phyloP scores from a whole-genome alignment of 2,888 invertebrate genomes.

The Gastracanthus pulcherrimus region DNA sequence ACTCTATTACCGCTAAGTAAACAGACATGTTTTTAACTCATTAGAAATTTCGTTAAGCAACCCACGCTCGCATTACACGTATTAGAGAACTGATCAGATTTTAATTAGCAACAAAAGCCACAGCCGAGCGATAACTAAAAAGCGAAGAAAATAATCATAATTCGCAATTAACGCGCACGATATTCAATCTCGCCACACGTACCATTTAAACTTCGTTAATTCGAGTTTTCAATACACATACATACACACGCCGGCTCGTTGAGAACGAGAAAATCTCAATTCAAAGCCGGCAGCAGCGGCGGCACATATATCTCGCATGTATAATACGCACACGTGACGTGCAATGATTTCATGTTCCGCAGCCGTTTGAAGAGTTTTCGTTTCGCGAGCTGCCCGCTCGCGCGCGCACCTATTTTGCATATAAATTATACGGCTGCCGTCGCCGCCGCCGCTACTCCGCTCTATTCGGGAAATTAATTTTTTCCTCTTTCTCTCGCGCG shows the following conservation, averaged over 20 bases:
- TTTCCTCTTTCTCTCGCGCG: constrained; percentile 18
- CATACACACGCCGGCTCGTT: neutral
- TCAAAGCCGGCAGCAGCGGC: constrained; percentile 11
- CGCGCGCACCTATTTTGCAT: constrained; percentile 54
- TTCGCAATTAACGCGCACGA: neutral
- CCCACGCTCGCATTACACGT: neutral
- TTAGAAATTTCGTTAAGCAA: neutral
- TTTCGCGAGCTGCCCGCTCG: constrained; percentile 18
- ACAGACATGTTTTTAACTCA: neutral
- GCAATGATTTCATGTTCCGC: constrained; percentile 55
- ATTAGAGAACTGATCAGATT: neutral
- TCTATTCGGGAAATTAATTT: constrained; percentile 51
- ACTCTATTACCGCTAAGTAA: neutral
- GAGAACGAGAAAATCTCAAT: constrained; percentile 41
- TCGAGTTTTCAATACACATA: neutral
- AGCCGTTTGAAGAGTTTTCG: constrained; percentile 48
- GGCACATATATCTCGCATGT: too few species aligned
- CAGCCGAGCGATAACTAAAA: neutral
- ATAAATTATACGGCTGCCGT: constrained; percentile 53
- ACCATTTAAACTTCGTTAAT: neutral
- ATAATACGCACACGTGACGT: constrained; percentile 44
- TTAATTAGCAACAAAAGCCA: constrained; percentile 2
- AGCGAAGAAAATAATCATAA: neutral
- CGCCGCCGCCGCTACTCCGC: neutral
- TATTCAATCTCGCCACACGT: constrained; percentile 10